Evolutionary conservation across 2,797 vertebrate genomes (phyloP).

Genomic region (Peromyscus melanophrys): DNA sequence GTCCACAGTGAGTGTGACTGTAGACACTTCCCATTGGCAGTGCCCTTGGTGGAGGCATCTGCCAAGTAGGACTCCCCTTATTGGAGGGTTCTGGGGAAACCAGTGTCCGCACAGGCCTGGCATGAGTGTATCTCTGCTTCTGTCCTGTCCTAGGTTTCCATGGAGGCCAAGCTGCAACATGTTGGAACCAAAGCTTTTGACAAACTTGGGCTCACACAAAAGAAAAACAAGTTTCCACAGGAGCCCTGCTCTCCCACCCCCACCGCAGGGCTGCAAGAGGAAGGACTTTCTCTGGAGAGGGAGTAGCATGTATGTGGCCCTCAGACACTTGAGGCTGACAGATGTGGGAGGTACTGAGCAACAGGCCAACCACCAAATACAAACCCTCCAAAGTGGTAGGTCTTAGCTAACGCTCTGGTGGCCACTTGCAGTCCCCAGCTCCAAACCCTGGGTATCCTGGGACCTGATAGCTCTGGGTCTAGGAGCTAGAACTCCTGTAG

Average conservation of each 20-base stretch:
- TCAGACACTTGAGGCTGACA: neutral
- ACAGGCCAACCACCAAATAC: neutral
- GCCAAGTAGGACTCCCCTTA: neutral
- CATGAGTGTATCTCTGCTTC: neutral
- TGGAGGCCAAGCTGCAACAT: neutral
- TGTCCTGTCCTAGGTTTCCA: neutral
- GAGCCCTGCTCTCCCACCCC: neutral
- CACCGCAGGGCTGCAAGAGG: neutral
- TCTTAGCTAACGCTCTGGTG: neutral
- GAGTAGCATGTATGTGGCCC: neutral
- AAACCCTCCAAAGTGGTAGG: neutral
- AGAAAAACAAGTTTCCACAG: neutral
- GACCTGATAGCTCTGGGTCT: neutral
- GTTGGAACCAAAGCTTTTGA: slow-evolving; percentile 27
- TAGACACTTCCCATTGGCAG: neutral
- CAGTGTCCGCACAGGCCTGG: neutral
- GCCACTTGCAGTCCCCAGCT: neutral
- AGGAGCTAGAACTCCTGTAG: neutral
- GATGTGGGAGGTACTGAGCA: neutral
- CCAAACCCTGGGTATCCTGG: neutral
- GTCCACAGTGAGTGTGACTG: neutral
- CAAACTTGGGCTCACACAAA: slow-evolving; percentile 7
- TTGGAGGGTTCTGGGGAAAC: neutral
- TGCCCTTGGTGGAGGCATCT: neutral
- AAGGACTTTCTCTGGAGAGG: neutral